Evolutionary conservation across 2,797 vertebrate species (phyloP).

Genomic region (Acridotheres tristis): DNA sequence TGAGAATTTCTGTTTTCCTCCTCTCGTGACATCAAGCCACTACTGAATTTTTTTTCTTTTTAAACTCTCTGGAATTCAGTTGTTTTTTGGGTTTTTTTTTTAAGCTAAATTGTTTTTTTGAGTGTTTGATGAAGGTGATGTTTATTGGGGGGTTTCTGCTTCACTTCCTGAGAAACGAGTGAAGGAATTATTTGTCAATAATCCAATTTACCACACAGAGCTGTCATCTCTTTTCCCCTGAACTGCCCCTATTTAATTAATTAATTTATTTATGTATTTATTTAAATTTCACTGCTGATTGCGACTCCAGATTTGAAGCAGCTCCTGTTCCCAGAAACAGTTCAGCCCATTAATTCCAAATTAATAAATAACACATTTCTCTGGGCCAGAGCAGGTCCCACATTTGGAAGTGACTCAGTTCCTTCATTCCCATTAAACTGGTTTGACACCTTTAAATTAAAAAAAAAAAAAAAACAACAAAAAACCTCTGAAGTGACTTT

Average conservation of each 20-base stretch:
- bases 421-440: background rate
- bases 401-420: background rate
- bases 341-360: background rate
- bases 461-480: too few species aligned
- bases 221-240: background rate
- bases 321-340: background rate
- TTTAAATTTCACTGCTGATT: background rate
- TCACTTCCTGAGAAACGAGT: background rate
- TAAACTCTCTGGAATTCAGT: background rate
- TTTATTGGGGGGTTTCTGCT: background rate
- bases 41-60: background rate
- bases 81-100: background rate
- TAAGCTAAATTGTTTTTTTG: background rate
- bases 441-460: background rate
- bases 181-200: background rate
- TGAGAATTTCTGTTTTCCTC: slow-evolving; percentile 45
- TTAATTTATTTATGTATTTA: too few species aligned
- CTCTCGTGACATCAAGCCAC: background rate
- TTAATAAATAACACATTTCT: background rate
- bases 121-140: background rate
- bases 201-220: background rate
- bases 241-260: background rate
- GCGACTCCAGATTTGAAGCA: background rate
- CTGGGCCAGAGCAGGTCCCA: background rate
- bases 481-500: background rate